Conservation (phyloP, 1,140 invertebrate genomes). For the Trichonephila inaurata region DNA sequence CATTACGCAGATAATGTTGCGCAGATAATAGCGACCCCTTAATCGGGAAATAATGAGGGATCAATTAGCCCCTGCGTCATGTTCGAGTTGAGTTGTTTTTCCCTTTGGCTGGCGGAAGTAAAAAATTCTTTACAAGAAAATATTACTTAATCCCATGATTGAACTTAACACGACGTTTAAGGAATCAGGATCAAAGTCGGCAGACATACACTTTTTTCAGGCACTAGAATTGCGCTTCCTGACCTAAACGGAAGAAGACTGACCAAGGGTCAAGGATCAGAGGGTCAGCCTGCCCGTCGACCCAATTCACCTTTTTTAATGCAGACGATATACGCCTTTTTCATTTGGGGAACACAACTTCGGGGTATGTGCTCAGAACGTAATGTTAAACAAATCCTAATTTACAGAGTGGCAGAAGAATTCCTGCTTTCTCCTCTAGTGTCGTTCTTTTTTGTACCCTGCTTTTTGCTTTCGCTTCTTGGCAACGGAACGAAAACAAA, state of each 20-base stretch:
- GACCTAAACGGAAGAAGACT: slow-evolving; percentile 25
- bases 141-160: background rate
- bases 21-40: background rate
- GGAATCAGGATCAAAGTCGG: background rate
- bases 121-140: background rate
- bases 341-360: background rate
- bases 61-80: background rate
- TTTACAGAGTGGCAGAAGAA: background rate
- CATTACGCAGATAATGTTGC: background rate
- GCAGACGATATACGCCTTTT: background rate
- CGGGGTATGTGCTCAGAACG: background rate
- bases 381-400: background rate
- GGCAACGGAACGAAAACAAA: background rate
- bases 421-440: background rate
- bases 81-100: background rate
- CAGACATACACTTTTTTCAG: background rate
- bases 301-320: background rate
- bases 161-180: background rate
- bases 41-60: background rate
- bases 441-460: background rate
- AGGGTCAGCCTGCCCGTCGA: background rate
- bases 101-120: background rate
- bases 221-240: background rate
- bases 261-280: background rate
- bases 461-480: background rate